phyloP scores from a whole-genome alignment of 2,797 vertebrate species.

The Perodicticus potto region DNA sequence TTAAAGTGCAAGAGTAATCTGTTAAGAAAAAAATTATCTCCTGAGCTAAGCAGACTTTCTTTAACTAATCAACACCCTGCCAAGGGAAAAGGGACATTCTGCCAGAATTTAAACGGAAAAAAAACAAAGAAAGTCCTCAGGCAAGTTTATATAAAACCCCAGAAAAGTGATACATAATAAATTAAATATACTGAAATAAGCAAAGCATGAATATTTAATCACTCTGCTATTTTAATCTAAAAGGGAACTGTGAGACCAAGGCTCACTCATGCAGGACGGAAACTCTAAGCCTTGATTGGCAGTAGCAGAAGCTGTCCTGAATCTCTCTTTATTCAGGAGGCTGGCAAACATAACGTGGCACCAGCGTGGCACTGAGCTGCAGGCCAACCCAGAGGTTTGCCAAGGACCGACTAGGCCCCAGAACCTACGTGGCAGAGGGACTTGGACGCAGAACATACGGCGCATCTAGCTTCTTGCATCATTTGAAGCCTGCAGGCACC shows the following conservation, averaged over 20 bases:
- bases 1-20: conserved; percentile 68
- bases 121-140: conserved; percentile 63
- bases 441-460: neutral
- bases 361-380: neutral
- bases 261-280: neutral
- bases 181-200: conserved; percentile 83
- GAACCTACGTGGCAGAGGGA: neutral
- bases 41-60: conserved; percentile 67
- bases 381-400: conserved; percentile 1
- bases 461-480: neutral
- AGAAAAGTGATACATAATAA: conserved; percentile 80
- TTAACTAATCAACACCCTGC: conserved; percentile 78
- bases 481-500: neutral
- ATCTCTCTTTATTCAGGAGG: conserved; percentile 40
- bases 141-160: conserved; percentile 82
- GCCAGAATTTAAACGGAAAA: conserved; percentile 76
- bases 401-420: neutral
- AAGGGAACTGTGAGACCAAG: conserved; percentile 47
- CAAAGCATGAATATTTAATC: conserved; percentile 81
- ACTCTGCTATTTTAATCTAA: conserved; percentile 73
- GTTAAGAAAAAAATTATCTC: conserved; percentile 42
- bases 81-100: conserved; percentile 72
- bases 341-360: conserved; percentile 44
- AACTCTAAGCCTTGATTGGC: conserved; percentile 56
- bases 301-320: neutral